A percentile compares a stretch with the other conserved stretches of the same genome.
Conservation (phyloP, 2,113 vertebrate species). For the Myrmecobius fasciatus region DNA sequence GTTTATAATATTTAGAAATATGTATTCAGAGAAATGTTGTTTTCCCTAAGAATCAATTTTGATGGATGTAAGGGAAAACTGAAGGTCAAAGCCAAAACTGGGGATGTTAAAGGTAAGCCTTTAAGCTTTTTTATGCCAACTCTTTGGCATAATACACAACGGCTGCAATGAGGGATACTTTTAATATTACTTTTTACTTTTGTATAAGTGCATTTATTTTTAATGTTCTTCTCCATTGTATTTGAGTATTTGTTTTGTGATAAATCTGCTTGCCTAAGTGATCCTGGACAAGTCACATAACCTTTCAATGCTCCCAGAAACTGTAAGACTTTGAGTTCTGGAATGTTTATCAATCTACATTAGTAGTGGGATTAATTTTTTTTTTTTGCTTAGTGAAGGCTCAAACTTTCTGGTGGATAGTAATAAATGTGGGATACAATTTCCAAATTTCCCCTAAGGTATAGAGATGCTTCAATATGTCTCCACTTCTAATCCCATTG, state of each 20-base stretch:
- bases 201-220: background rate
- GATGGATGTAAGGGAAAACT: background rate
- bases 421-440: background rate
- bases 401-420: background rate
- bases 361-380: background rate
- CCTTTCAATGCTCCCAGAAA: background rate
- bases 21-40: constrained; percentile 25
- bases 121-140: too few relatives aligned
- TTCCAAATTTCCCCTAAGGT: background rate
- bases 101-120: background rate
- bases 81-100: background rate
- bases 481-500: background rate
- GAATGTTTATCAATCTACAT: background rate
- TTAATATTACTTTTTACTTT: background rate
- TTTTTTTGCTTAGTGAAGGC: background rate
- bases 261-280: background rate
- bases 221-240: background rate
- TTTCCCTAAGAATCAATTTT: background rate
- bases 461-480: background rate
- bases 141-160: background rate
- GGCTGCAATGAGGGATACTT: background rate
- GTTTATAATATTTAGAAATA: background rate
- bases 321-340: background rate
- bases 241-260: background rate
- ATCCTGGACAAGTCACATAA: background rate